Evolutionary conservation across 2,888 invertebrate species (phyloP).

Genomic region (Hydrotaea diabolus): DNA sequence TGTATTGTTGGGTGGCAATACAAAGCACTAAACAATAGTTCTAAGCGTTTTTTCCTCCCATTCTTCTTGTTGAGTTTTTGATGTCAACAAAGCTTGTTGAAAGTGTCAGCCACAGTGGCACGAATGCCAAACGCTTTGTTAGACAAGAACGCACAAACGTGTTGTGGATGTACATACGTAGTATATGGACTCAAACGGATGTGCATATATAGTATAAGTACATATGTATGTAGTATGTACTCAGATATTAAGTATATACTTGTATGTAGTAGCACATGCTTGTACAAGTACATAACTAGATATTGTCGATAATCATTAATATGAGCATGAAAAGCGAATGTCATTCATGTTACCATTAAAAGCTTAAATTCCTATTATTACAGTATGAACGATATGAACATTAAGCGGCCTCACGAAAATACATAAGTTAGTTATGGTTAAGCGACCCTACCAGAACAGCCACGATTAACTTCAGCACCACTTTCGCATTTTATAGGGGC

Average conservation of each 20-base stretch:
- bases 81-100: background rate
- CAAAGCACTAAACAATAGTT: conserved; percentile 19
- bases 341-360: conserved; percentile 1
- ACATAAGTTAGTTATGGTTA: no score
- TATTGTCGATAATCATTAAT: conserved; percentile 3
- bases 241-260: background rate
- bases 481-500: no score
- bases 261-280: background rate
- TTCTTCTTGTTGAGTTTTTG: background rate
- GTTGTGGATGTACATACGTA: background rate
- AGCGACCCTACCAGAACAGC: no score
- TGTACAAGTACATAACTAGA: background rate
- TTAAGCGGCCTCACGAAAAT: no score
- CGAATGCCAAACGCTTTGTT: background rate
- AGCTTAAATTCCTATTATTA: conserved; percentile 1
- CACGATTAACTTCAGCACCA: no score
- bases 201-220: no score
- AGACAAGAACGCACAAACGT: background rate
- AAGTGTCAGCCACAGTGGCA: background rate
- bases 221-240: background rate
- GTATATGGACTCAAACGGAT: background rate
- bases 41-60: background rate
- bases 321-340: conserved; percentile 1
- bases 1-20: background rate
- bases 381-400: no score